Evolutionary conservation across 2,888 invertebrate species (phyloP).

Genomic region (Agriopis marginaria): DNA sequence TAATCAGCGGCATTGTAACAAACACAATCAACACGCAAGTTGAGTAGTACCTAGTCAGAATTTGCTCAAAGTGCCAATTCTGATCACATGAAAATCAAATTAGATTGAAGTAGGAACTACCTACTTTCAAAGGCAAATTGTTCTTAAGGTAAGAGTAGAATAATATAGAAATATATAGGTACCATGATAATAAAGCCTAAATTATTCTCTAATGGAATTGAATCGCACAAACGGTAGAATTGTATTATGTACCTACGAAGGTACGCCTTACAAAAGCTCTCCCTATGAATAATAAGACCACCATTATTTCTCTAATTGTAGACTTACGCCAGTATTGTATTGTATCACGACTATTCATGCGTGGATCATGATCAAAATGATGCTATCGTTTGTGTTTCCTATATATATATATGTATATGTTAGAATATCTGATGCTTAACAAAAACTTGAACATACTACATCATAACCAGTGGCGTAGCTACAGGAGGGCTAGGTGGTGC

Average conservation of each 20-base stretch:
- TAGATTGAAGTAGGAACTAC: neutral
- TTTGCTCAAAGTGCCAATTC: no score
- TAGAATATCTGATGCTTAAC: no score
- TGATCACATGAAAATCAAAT: neutral
- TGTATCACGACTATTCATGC: slow-evolving; percentile 36
- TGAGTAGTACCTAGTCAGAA: no score
- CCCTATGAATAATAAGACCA: slow-evolving; percentile 37
- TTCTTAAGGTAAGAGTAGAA: neutral
- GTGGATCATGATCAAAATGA: slow-evolving; percentile 26
- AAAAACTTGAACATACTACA: no score
- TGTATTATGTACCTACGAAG: slow-evolving; percentile 28
- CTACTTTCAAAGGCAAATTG: neutral
- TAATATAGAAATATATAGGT: neutral
- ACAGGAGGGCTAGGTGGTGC: no score
- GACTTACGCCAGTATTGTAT: slow-evolving; percentile 35
- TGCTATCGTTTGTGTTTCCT: slow-evolving; percentile 35
- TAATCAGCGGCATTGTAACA: no score
- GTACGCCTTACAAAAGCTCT: slow-evolving; percentile 29
- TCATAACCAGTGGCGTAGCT: no score
- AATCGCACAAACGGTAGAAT: slow-evolving; percentile 1
- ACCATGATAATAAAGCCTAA: slow-evolving; percentile 1
- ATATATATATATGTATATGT: no score
- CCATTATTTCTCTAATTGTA: slow-evolving; percentile 43
- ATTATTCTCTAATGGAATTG: slow-evolving; percentile 13
- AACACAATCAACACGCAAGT: no score